These are phyloP conservation scores for Sinocyclocheilus anophthalmus DNA, from an alignment of 2,113 vertebrate species.

Conservation along the genomic window DNA sequence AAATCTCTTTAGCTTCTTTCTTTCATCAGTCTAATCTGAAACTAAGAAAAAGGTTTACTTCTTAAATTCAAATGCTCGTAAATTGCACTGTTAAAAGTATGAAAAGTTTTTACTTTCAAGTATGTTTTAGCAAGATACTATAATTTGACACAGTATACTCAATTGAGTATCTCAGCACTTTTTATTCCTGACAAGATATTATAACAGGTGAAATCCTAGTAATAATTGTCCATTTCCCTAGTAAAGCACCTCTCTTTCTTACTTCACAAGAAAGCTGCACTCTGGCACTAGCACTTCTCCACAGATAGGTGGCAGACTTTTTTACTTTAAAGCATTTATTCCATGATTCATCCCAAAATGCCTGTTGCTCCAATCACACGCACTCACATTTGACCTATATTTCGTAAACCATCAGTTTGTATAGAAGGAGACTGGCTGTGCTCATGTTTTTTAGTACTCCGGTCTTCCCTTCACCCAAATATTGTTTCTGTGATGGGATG, in stretches of 20 bases:
- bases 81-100: background rate
- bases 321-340: background rate
- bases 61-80: background rate
- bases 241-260: background rate
- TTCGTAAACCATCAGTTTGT: slow-evolving; percentile 2
- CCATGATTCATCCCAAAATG: background rate
- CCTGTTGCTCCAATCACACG: background rate
- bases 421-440: background rate
- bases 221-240: background rate
- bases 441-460: background rate
- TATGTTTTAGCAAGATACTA: background rate
- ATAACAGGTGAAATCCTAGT: background rate
- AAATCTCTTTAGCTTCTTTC: background rate
- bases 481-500: background rate
- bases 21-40: background rate
- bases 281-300: slow-evolving; percentile 24
- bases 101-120: too few species aligned
- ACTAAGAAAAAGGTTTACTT: background rate
- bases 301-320: slow-evolving; percentile 56
- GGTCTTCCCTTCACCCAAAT: background rate
- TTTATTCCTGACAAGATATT: background rate
- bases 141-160: background rate
- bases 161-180: background rate
- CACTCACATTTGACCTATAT: background rate
- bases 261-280: background rate